phyloP scores from a whole-genome alignment of 1,140 invertebrate genomes.

The Sarcophaga bullata region DNA sequence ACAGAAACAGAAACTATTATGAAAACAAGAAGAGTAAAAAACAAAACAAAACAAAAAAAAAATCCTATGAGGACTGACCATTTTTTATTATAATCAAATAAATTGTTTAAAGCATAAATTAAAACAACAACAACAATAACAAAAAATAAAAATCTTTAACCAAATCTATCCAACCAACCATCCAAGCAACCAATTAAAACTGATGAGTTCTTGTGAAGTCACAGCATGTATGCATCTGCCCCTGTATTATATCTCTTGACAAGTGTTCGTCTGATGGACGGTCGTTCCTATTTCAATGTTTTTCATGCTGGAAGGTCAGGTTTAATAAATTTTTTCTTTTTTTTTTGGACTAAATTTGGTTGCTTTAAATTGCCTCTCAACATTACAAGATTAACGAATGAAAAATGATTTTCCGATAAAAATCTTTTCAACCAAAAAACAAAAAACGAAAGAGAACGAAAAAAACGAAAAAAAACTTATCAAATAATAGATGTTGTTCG shows the following conservation, averaged over 20 bases:
- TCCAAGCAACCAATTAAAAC: neutral
- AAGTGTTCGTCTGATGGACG: neutral
- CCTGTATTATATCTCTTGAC: neutral
- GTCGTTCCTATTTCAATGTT: neutral
- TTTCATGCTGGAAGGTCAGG: neutral
- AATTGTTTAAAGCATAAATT: slow-evolving; percentile 9
- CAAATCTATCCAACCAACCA: neutral
- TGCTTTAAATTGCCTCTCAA: neutral
- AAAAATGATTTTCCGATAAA: no score
- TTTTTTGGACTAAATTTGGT: no score
- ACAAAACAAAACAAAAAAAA: no score
- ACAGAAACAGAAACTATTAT: no score
- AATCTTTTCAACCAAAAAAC: no score
- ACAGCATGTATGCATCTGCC: neutral
- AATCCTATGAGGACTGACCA: neutral
- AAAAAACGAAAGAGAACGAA: no score
- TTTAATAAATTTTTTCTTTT: neutral
- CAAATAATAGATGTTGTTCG: no score
- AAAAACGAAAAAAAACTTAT: no score
- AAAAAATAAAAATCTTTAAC: neutral
- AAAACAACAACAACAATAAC: neutral
- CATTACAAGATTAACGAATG: slow-evolving; percentile 1
- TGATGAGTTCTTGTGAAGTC: neutral
- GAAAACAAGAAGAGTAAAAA: no score
- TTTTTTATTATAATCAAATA: neutral